phyloP scores from a whole-genome alignment of 2,888 invertebrate genomes.

The Drosophila quinaria region DNA sequence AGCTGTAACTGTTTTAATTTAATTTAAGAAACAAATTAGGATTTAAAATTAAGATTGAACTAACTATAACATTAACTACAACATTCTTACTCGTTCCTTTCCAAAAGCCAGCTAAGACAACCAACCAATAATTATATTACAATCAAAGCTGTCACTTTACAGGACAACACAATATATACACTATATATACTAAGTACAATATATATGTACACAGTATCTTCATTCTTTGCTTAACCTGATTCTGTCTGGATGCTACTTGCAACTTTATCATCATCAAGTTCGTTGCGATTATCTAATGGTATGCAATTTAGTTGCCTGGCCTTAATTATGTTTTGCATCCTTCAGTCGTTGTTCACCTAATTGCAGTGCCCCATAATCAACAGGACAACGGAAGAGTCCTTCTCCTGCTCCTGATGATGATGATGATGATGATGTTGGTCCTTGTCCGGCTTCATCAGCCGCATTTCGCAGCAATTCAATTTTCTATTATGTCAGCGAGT shows the following conservation, averaged over 20 bases:
- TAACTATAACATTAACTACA: background rate
- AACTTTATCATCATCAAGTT: conserved; percentile 8
- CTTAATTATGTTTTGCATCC: conserved; percentile 75
- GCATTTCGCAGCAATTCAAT: conserved; percentile 72
- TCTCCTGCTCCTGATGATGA: background rate
- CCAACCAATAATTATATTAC: background rate
- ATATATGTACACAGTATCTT: background rate
- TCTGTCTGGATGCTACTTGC: conserved; percentile 23
- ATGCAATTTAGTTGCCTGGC: conserved; percentile 47
- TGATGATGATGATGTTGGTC: background rate
- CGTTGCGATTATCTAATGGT: conserved; percentile 46
- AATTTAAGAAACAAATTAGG: no score
- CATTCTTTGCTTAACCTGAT: conserved; percentile 10
- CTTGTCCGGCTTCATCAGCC: background rate
- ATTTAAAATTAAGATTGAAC: no score
- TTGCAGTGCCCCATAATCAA: conserved; percentile 62
- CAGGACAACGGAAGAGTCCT: conserved; percentile 7
- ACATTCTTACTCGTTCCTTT: background rate
- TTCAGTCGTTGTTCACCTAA: conserved; percentile 69
- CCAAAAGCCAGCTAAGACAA: background rate
- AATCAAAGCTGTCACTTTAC: conserved; percentile 7
- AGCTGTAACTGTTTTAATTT: background rate
- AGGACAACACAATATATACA: background rate
- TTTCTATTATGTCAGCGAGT: conserved; percentile 76
- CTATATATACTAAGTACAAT: background rate